Base-by-base conservation (phyloP, 2,797 vertebrate species). In the Propithecus deckenii region DNA sequence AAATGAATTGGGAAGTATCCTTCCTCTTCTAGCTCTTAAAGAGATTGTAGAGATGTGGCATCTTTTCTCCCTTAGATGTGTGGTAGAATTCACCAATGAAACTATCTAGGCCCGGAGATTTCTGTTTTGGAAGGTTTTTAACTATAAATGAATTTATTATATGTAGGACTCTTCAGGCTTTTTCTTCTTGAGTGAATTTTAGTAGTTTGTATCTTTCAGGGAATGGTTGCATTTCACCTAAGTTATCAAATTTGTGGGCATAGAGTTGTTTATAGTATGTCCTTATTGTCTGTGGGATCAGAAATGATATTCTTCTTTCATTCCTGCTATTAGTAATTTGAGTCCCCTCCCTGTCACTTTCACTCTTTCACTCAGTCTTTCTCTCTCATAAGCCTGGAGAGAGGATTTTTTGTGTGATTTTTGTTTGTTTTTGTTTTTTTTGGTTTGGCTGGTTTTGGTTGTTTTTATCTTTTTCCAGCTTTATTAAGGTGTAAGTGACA, bases 141-240 rank as follows among this genome's bases (percentile, higher is more conserved):
- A 61, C 20, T 80, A 61, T 65, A 72, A n/a, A 25, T 88, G 88
- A 28, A 48, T 32, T 93, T 80, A 35, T 83, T 93, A 50, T 38
- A 76, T 88, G 35, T 30, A 87, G 65, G 46, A 46, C 43, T 28
- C 35, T 46, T 83, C 13, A 52, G 69, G 35, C 25, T 92, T 85
- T 76, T 72, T 81, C n/a, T 35, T 63, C 41, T 59, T 71, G 28
- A 86, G 65, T 81, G 35, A 65, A 63, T 89, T 89, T 75, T 46
- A 7, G n/a, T 75, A 83, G 69, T 84, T 75, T 71, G 55, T 75
- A 35, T 83, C 35, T 55, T 80, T 61, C 12, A 41, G 28, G 22
- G 11, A 87, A 88, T 76, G 46, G 52, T 86, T 86, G 69, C 25
- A 93, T 71, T 87, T 87, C 74, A 86, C 67, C 74, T 93, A 67